phyloP scores from a whole-genome alignment of 2,113 vertebrate genomes.

The Abramis brama region DNA sequence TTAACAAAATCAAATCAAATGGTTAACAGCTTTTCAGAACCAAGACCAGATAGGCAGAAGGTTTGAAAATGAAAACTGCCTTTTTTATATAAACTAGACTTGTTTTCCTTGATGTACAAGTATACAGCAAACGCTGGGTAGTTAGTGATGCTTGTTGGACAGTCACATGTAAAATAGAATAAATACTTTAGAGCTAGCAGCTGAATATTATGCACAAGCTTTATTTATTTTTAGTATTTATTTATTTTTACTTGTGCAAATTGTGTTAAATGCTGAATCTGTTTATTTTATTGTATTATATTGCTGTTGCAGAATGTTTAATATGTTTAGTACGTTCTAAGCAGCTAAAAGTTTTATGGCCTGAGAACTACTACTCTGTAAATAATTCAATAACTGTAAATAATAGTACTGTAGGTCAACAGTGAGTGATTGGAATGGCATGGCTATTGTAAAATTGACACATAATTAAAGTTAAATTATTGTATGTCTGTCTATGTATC shows the following conservation, averaged over 20 bases:
- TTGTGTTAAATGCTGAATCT: neutral
- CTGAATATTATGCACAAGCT: neutral
- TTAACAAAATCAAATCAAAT: constrained; percentile 19
- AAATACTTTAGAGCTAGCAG: too few species aligned
- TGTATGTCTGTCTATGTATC: neutral
- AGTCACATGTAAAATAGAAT: neutral
- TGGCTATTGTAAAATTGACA: neutral
- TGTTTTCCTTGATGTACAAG: neutral
- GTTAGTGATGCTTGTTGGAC: neutral
- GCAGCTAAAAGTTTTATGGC: neutral
- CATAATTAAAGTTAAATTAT: neutral
- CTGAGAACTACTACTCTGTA: neutral
- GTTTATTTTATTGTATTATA: neutral
- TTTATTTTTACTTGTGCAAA: neutral
- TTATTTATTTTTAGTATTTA: constrained; percentile 13
- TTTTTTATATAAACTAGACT: constrained; percentile 10
- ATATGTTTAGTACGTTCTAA: neutral
- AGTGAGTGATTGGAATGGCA: neutral
- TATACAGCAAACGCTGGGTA: neutral
- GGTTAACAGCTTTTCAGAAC: constrained; percentile 19
- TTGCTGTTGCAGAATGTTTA: constrained; percentile 3
- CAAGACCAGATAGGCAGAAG: constrained; percentile 34
- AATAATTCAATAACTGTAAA: constrained; percentile 1
- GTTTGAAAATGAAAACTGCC: constrained; percentile 17
- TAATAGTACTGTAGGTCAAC: neutral